Evolutionary conservation across 1,140 invertebrate species (phyloP), one percentile per base, ranked within the genome.

Genomic region (Oncopodura yosiiana): DNA sequence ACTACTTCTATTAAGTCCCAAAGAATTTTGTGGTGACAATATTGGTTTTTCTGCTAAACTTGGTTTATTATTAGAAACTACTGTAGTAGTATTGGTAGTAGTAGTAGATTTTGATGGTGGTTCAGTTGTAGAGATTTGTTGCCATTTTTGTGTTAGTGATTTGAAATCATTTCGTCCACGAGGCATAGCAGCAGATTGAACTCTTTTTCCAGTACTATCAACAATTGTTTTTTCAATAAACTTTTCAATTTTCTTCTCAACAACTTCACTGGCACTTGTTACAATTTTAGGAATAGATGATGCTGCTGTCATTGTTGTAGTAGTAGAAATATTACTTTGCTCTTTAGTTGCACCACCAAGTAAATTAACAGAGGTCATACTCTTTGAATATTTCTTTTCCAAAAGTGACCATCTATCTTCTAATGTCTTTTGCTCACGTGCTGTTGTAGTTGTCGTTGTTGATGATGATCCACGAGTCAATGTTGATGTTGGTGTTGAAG

Each of bases 131-230:
- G 68, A 60, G 16, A 68, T 63, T 53, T 70, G 66, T 43, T 71
- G 68, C 71, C 71, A 73, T 42, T 68, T 69, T 38, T 71, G 69
- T 1, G 70, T 64, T n/a, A 73, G 48, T 18, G 69, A 67, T 53
- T 65, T 66, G 60, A 73, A 73, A 39, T 68, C 69, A 43, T 69
- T 67, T 14, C 66, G 61, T 14, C 66, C 64, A 24, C 55, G 38
- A 12, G 63, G 60, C 34, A 64, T 60, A 23, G 18, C 29, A 19
- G 49, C 60, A 11, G 41, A 38, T 5, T 24, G 32, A 27, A 44
- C 36, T 24, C 42, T 43, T 39, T 45, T 56, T n/a, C 43, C 43
- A 3, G 23, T 11, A 24, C 27, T n/a, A 24, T 55, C 50, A 27
- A 18, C 21, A 16, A 12, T 27, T 12, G 32, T 38, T 36, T 63